Evolutionary conservation across 2,888 invertebrate genomes (phyloP).

Genomic region (Hemaris fuciformis): DNA sequence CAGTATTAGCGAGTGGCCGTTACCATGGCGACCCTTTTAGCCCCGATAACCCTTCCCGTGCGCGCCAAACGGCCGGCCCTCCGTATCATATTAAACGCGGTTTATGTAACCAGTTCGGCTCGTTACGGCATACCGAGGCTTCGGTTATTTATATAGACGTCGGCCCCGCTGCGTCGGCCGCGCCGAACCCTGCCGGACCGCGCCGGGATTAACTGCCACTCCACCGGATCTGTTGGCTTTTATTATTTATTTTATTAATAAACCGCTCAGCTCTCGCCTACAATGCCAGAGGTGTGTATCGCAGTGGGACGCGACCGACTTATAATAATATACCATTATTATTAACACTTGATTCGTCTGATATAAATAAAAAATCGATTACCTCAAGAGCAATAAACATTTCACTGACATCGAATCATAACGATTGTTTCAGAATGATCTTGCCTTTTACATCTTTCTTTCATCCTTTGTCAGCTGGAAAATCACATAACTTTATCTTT

Average conservation of each 20-base stretch:
- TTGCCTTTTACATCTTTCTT: too few relatives aligned
- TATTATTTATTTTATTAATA: conserved; percentile 4
- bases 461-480: background rate
- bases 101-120: conserved; percentile 10
- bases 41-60: conserved; percentile 9
- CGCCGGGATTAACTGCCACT: background rate
- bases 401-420: too few relatives aligned
- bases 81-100: background rate
- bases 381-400: too few relatives aligned
- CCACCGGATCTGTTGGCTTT: background rate
- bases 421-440: too few relatives aligned
- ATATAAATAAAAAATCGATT: too few relatives aligned
- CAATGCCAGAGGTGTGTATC: background rate
- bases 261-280: background rate
- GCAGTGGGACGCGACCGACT: background rate
- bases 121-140: conserved; percentile 2
- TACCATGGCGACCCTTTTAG: conserved; percentile 8
- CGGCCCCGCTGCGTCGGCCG: background rate
- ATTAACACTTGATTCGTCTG: too few relatives aligned
- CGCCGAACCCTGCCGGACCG: too few relatives aligned
- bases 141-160: conserved; percentile 4
- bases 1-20: background rate
- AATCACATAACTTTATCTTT: background rate
- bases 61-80: background rate
- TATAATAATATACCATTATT: background rate